These are phyloP conservation scores for Bombyx mandarina DNA, from an alignment of 1,140 invertebrate species.

Conservation along the genomic window DNA sequence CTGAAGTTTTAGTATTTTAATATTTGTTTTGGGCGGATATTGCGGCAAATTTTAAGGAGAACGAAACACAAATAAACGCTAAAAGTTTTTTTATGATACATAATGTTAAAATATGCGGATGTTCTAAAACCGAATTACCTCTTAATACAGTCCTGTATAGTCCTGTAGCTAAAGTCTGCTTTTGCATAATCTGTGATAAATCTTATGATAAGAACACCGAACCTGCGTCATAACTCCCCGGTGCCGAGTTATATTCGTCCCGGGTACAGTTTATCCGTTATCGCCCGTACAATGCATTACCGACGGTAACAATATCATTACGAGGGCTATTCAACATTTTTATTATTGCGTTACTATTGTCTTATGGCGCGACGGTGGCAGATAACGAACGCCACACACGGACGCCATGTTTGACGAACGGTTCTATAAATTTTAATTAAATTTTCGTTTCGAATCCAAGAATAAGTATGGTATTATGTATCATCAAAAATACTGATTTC, in stretches of 20 bases:
- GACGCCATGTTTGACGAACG: background rate
- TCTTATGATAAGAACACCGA: conserved; percentile 1
- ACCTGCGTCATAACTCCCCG: conserved; percentile 19
- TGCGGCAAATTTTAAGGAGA: conserved; percentile 13
- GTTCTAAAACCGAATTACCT: no score
- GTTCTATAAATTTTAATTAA: no score
- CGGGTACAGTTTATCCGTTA: conserved; percentile 68
- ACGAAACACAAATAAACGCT: no score
- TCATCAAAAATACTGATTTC: no score
- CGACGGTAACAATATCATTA: conserved; percentile 58
- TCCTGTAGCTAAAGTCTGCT: no score
- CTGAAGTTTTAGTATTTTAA: conserved; percentile 23
- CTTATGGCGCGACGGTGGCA: conserved; percentile 58
- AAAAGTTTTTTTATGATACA: no score
- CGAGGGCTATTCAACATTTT: conserved; percentile 69
- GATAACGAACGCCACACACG: conserved; percentile 48
- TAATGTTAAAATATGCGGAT: no score
- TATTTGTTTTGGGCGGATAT: conserved; percentile 18
- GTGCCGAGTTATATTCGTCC: conserved; percentile 31
- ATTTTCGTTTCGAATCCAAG: no score
- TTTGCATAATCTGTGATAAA: background rate
- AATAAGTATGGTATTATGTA: no score
- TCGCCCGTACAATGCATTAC: conserved; percentile 54
- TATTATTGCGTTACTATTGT: conserved; percentile 70
- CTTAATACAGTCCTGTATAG: no score